phyloP scores from a whole-genome alignment of 2,888 invertebrate genomes.

The Ophion costatus region DNA sequence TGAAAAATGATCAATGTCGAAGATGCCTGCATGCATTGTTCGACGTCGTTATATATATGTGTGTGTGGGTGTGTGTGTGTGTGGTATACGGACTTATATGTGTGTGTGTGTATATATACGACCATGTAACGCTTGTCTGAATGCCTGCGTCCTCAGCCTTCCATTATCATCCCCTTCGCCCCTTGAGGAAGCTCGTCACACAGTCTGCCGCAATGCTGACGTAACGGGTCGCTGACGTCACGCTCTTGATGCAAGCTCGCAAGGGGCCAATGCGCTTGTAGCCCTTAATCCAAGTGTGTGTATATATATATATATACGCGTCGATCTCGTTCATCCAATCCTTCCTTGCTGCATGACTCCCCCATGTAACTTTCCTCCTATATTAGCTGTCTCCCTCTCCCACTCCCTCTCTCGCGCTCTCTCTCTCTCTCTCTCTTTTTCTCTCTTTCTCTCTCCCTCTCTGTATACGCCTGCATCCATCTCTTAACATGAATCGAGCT shows the following conservation, averaged over 20 bases:
- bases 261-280: constrained; percentile 67
- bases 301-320: constrained; percentile 11
- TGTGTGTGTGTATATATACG: neutral
- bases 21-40: neutral
- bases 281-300: constrained; percentile 46
- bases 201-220: constrained; percentile 76
- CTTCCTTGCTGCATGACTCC: constrained; percentile 8
- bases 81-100: too few relatives aligned
- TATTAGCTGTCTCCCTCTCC: neutral
- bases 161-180: constrained; percentile 39
- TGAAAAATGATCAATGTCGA: too few relatives aligned
- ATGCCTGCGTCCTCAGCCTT: constrained; percentile 28
- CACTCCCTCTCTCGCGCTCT: too few relatives aligned
- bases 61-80: neutral
- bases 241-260: constrained; percentile 50
- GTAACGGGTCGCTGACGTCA: constrained; percentile 78
- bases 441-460: neutral
- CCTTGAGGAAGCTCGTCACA: constrained; percentile 59
- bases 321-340: constrained; percentile 27
- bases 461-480: constrained; percentile 6
- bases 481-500: constrained; percentile 24
- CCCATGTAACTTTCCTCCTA: constrained; percentile 27
- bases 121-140: constrained; percentile 19
- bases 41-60: neutral
- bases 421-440: too few relatives aligned